Conservation (phyloP, 1,140 invertebrate species). For the Cydia strobilella region DNA sequence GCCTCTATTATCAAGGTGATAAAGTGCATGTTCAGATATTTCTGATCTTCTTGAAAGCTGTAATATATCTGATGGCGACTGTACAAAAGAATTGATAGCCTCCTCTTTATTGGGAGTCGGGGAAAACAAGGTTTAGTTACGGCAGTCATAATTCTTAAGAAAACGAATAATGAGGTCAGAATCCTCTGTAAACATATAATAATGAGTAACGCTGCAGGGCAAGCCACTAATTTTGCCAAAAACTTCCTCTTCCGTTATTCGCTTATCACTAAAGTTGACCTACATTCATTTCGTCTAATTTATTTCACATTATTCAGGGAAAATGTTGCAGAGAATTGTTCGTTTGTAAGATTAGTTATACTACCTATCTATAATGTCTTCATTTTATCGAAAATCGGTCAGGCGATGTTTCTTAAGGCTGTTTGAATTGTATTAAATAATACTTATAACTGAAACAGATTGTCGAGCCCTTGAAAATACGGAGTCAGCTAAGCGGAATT, state of each 20-base stretch:
- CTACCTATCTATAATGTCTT: too few relatives aligned
- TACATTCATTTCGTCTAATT: constrained; percentile 21
- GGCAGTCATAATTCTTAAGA: background rate
- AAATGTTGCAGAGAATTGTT: background rate
- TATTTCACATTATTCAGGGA: constrained; percentile 24
- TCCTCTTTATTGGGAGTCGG: background rate
- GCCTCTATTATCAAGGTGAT: too few relatives aligned
- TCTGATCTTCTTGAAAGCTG: too few relatives aligned
- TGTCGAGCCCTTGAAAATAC: too few relatives aligned
- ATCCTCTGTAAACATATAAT: constrained; percentile 13
- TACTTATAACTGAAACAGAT: too few relatives aligned
- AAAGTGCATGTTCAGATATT: too few relatives aligned
- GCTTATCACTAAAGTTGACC: constrained; percentile 25
- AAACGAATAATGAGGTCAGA: background rate
- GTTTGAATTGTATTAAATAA: too few relatives aligned
- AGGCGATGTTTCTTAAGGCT: too few relatives aligned
- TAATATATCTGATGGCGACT: too few relatives aligned
- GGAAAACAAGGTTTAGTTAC: background rate
- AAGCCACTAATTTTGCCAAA: constrained; percentile 25
- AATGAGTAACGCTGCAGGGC: constrained; percentile 11
- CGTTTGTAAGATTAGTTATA: background rate
- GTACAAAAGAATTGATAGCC: background rate
- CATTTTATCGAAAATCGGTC: too few relatives aligned
- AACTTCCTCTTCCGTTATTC: constrained; percentile 20
- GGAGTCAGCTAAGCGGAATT: too few relatives aligned